These are phyloP conservation scores for Indri indri DNA, from an alignment of 2,113 vertebrate genomes.

Conservation along the genomic window DNA sequence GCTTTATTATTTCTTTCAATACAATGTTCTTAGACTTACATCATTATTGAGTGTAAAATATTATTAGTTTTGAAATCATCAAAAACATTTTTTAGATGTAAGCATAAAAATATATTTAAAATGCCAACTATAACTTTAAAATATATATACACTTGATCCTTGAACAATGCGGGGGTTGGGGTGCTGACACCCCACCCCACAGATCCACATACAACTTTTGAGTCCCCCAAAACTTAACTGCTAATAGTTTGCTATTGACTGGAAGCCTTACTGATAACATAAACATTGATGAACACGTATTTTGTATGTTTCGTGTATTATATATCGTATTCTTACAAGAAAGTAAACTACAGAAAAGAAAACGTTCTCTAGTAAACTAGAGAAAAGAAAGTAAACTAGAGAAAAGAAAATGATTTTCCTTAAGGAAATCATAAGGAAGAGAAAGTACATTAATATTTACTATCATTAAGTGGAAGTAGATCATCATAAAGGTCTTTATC, in stretches of 20 bases:
- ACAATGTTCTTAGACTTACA: slow-evolving; percentile 3
- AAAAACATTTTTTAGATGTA: neutral
- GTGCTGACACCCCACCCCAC: neutral
- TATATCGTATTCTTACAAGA: neutral
- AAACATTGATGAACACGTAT: neutral
- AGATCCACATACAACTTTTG: neutral
- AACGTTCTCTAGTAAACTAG: neutral
- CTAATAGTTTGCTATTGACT: neutral
- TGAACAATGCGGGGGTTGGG: neutral
- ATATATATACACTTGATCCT: neutral
- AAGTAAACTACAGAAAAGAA: neutral
- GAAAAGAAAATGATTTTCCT: neutral
- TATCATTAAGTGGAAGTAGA: neutral
- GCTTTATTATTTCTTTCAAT: slow-evolving; percentile 3
- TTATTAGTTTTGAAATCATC: neutral
- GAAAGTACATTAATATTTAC: neutral
- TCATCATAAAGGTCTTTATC: neutral
- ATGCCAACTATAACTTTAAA: neutral
- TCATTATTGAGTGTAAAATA: neutral
- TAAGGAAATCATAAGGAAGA: neutral
- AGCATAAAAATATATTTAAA: neutral
- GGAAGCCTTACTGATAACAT: neutral
- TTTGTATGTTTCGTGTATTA: neutral
- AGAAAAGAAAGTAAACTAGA: neutral
- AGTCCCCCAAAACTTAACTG: neutral